Percentiles rank a stretch among this genome's conserved stretches.
Evolutionary conservation across 2,113 vertebrate genomes (phyloP).

Genomic region (Daubentonia madagascariensis): DNA sequence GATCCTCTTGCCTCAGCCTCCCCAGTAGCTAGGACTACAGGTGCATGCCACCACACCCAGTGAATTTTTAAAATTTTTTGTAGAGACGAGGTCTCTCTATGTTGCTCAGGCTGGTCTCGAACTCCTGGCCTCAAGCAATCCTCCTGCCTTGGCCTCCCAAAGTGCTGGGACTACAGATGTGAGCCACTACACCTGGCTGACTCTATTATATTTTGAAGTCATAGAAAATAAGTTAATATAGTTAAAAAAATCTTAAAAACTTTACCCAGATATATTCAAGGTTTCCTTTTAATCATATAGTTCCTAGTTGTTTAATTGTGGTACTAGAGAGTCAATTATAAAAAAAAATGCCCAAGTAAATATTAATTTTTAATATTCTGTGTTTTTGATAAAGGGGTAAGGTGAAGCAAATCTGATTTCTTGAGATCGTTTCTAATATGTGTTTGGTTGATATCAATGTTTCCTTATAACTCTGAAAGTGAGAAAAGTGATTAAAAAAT

Average conservation of each 20-base stretch:
- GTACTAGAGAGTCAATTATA: not conserved
- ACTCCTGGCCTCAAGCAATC: too few species aligned
- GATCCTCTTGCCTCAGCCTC: too few species aligned
- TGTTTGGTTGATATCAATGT: not conserved
- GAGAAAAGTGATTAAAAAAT: not conserved
- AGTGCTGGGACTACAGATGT: too few species aligned
- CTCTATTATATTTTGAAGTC: not conserved
- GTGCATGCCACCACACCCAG: too few species aligned
- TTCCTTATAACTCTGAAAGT: not conserved
- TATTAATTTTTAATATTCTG: conserved; percentile 1
- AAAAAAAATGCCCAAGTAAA: not conserved
- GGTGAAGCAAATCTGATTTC: not conserved
- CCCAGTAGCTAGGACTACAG: too few species aligned
- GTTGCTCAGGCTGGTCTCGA: too few species aligned
- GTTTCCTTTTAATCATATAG: not conserved
- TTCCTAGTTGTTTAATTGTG: not conserved
- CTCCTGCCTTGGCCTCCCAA: too few species aligned
- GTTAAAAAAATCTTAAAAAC: not conserved
- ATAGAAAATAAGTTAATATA: conserved; percentile 20
- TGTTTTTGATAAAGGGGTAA: not conserved
- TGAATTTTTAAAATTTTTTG: too few species aligned
- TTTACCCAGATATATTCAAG: not conserved
- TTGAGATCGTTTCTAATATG: not conserved
- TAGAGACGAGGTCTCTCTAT: too few species aligned
- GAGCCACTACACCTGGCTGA: not conserved